Evolutionary conservation across 2,113 vertebrate species (phyloP).

Genomic region (Engraulis encrasicolus): DNA sequence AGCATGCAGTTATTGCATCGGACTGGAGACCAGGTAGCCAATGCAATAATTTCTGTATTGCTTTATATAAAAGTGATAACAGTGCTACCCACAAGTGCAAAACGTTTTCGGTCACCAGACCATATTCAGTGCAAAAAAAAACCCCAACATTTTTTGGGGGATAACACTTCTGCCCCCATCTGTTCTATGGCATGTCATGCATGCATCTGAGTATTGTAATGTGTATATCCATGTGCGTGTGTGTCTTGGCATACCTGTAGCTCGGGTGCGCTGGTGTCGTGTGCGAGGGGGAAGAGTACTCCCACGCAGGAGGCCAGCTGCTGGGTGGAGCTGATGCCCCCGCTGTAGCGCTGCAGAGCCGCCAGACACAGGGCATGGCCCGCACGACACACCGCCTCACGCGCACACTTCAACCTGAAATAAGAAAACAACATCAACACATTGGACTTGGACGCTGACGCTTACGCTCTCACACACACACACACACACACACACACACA

Average conservation of each 20-base stretch:
- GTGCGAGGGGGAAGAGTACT: slow-evolving; percentile 89
- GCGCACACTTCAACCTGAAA: slow-evolving; percentile 85
- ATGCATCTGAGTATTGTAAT: background rate
- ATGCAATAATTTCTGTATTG: too few species aligned
- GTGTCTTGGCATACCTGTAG: slow-evolving; percentile 81
- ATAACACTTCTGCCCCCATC: too few species aligned
- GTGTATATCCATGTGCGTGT: background rate
- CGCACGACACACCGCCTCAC: slow-evolving; percentile 87
- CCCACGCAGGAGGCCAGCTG: slow-evolving; percentile 87
- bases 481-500: background rate
- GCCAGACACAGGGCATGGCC: slow-evolving; percentile 88
- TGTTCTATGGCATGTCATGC: background rate
- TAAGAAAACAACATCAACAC: too few species aligned
- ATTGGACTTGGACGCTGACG: too few species aligned
- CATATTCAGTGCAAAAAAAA: too few species aligned
- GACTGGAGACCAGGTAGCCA: too few species aligned
- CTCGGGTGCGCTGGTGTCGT: slow-evolving; percentile 93
- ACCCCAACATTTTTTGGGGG: too few species aligned
- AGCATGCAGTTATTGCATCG: too few species aligned
- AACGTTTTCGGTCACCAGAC: too few species aligned
- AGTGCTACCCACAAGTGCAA: too few species aligned
- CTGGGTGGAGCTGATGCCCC: slow-evolving; percentile 85
- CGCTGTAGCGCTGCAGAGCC: slow-evolving; percentile 84
- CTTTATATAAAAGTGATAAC: too few species aligned
- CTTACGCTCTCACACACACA: background rate